A percentile compares a stretch with the other conserved stretches of the same genome.
Evolutionary conservation across 2,888 invertebrate species (phyloP).

Genomic region (Drosophila kambysellisi): DNA sequence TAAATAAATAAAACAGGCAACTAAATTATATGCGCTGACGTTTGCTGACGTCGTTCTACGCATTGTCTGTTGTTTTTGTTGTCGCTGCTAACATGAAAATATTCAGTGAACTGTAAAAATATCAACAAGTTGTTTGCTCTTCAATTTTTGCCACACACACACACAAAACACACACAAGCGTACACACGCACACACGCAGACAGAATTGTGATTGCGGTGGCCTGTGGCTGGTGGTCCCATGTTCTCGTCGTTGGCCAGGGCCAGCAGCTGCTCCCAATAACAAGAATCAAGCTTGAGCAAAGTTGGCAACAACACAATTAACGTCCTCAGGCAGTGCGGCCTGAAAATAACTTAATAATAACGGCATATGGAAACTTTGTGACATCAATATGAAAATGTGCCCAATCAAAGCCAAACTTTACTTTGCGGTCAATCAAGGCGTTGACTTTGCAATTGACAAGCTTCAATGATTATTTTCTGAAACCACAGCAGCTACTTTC

Average conservation of each 20-base stretch:
- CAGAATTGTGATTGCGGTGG: slow-evolving; percentile 28
- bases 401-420: slow-evolving; percentile 4
- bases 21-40: slow-evolving; percentile 66
- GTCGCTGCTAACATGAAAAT: slow-evolving; percentile 60
- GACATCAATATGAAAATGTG: slow-evolving; percentile 49
- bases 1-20: slow-evolving; percentile 60
- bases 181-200: background rate
- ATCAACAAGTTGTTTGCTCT: slow-evolving; percentile 80
- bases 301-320: slow-evolving; percentile 69
- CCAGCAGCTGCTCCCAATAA: slow-evolving; percentile 71
- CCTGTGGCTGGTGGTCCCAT: slow-evolving; percentile 24
- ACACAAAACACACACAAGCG: slow-evolving; percentile 8
- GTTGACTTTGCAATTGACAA: slow-evolving; percentile 48
- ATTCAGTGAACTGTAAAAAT: slow-evolving; percentile 80
- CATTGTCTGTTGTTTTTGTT: slow-evolving; percentile 32
- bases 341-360: slow-evolving; percentile 72
- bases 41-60: slow-evolving; percentile 68
- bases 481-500: slow-evolving; percentile 44
- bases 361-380: slow-evolving; percentile 74
- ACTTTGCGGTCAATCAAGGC: slow-evolving; percentile 41
- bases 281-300: slow-evolving; percentile 31
- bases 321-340: slow-evolving; percentile 50
- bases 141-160: slow-evolving; percentile 61
- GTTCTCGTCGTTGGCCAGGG: slow-evolving; percentile 37
- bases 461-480: slow-evolving; percentile 42